Percentiles rank a stretch among this genome's conserved stretches.
Conservation (phyloP, 2,113 vertebrate genomes). For the Phrynosoma blainvillii region DNA sequence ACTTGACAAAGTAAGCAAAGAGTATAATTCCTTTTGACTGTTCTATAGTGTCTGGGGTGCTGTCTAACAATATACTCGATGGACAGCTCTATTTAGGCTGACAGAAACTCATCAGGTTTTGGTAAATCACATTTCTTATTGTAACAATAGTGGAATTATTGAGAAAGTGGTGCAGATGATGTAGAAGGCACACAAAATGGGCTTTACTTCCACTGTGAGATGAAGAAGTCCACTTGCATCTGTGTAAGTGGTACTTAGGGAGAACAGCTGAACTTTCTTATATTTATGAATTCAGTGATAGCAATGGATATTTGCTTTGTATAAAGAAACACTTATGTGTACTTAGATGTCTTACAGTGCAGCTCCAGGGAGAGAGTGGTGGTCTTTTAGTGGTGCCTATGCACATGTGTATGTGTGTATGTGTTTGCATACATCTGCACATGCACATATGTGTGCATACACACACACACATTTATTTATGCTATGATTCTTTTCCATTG, state of each 20-base stretch:
- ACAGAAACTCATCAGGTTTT: constrained; percentile 5
- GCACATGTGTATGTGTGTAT: no score
- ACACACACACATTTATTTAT: no score
- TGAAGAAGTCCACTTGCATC: neutral
- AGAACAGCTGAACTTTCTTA: constrained; percentile 24
- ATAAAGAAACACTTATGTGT: neutral
- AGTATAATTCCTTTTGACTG: neutral
- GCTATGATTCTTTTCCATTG: no score
- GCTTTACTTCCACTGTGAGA: neutral
- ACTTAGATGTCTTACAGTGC: neutral
- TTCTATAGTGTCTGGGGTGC: neutral
- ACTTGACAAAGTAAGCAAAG: neutral
- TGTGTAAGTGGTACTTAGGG: neutral
- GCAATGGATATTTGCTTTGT: neutral
- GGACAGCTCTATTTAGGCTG: constrained; percentile 22
- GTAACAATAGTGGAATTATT: constrained; percentile 22
- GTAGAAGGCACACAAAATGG: neutral
- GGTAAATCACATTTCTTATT: constrained; percentile 35
- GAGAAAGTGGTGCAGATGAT: constrained; percentile 18
- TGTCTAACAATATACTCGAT: neutral
- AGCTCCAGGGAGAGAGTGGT: neutral
- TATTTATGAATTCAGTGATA: neutral
- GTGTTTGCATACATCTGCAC: no score
- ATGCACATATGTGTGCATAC: no score
- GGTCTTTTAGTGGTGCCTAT: neutral